Evolutionary conservation across 2,113 vertebrate species (phyloP), one percentile per base, ranked within the genome.

Genomic region (Uria lomvia): DNA sequence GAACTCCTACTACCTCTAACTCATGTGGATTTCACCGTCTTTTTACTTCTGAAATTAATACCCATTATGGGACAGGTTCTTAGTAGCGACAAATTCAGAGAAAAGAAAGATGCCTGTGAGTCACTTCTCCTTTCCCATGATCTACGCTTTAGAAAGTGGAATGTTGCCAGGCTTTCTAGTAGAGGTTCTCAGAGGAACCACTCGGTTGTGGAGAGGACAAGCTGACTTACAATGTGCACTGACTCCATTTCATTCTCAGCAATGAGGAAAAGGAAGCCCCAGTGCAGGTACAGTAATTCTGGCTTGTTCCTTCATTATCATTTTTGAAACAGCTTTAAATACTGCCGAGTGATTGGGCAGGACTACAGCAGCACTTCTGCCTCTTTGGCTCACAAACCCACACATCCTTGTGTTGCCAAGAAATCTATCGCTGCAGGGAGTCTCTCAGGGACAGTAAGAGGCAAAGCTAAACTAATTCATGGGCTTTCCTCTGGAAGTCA

Each of bases 241-340:
- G 72, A 32, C 34, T 62, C 58, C 17, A 38, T 14, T 53, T 67
- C 32, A 15, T 52, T 88, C 70, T 58, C 32, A 34, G 13, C n/a
- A 70, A 19, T 3, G 3, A 63, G n/a, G 32, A 86, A 36, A 55
- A 50, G 20, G 40, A 74, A 85, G 8, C 30, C 21, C 5, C 16
- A 15, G 0, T 12, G 34, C 13, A 90, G 45, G 23, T 27, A 71
- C 13, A 77, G 43, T 11, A 79, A 22, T 58, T 85, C 49, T 56
- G 56, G 2, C 4, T 91, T 74, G 30, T 63, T 50, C 11, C 18
- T 86, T 58, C 3, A 0, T 45, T 65, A 63, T 5, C 0, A 0
- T 56, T 75, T 92, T 49, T 70, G 58, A 70, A 76, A 55, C 68
- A 45, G 24, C 30, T 91, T 72, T 75, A 79, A 81, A 79, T 58